Evolutionary conservation across 2,797 vertebrate genomes (phyloP).

Genomic region (Eupleurogrammus muticus): DNA sequence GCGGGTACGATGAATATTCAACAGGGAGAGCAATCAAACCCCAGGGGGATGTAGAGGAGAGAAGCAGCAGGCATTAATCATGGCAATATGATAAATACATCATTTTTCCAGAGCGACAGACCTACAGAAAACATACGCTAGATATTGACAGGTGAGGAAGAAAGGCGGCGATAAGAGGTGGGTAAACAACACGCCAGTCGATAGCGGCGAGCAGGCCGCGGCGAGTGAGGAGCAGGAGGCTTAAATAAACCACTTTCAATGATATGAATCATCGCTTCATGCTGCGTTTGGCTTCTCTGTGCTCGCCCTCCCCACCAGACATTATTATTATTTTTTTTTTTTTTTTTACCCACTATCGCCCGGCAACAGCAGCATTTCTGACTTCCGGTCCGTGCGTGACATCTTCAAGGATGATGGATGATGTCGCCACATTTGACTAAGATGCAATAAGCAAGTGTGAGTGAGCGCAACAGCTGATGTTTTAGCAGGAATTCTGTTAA

Average conservation of each 20-base stretch:
- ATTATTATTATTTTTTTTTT: too few relatives aligned
- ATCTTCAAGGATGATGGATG: neutral
- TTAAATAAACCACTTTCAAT: constrained; percentile 24
- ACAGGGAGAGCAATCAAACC: constrained; percentile 46
- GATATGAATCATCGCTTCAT: constrained; percentile 12
- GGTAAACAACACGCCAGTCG: constrained; percentile 29
- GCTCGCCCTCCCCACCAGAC: neutral
- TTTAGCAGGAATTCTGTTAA: neutral
- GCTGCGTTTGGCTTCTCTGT: neutral
- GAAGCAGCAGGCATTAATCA: constrained; percentile 50
- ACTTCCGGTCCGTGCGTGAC: neutral
- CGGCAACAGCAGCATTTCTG: neutral
- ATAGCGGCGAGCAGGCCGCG: neutral
- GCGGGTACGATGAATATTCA: constrained; percentile 19
- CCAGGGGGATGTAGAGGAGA: constrained; percentile 35
- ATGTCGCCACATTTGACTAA: neutral
- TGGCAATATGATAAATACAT: constrained; percentile 49
- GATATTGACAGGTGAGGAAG: constrained; percentile 39
- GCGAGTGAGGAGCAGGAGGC: constrained; percentile 8
- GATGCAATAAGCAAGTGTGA: neutral
- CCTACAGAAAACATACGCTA: constrained; percentile 34
- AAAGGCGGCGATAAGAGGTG: neutral
- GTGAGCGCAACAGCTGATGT: too few relatives aligned
- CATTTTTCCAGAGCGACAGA: constrained; percentile 40
- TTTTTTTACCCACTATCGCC: neutral